phyloP scores from a whole-genome alignment of 1,140 invertebrate species.

The Thalassaphorura encarpata region DNA sequence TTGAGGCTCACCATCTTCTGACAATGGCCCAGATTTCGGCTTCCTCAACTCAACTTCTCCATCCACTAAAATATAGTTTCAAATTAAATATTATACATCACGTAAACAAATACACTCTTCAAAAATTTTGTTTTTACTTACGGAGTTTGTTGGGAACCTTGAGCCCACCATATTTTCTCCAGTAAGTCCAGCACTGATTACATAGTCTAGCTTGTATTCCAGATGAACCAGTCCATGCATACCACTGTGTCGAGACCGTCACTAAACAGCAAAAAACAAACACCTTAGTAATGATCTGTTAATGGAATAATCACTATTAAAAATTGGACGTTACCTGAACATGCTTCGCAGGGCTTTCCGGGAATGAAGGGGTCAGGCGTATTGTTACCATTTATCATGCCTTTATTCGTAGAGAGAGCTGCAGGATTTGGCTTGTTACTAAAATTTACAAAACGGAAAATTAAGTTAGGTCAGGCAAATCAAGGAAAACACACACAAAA shows the following conservation, averaged over 20 bases:
- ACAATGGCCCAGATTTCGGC: conserved; percentile 33
- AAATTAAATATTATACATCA: too few relatives aligned
- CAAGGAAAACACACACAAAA: conserved; percentile 2
- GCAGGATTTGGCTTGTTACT: conserved; percentile 72
- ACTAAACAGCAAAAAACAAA: conserved; percentile 43
- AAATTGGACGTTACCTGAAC: conserved; percentile 50
- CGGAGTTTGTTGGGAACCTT: conserved; percentile 52
- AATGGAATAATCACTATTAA: conserved; percentile 28
- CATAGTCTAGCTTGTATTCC: conserved; percentile 85
- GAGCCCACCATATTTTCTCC: conserved; percentile 97
- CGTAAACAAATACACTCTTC: too few relatives aligned
- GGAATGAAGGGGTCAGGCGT: conserved; percentile 46
- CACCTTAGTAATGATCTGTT: conserved; percentile 4
- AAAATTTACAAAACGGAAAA: conserved; percentile 9
- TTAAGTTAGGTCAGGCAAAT: conserved; percentile 3
- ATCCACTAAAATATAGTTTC: too few relatives aligned
- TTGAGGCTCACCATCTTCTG: conserved; percentile 23
- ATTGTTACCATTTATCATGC: conserved; percentile 59
- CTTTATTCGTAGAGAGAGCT: conserved; percentile 53
- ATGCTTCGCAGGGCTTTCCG: conserved; percentile 71
- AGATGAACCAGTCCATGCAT: conserved; percentile 76
- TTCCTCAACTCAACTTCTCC: conserved; percentile 34
- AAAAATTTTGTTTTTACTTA: conserved; percentile 32
- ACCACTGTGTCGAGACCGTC: conserved; percentile 80
- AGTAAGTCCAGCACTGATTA: conserved; percentile 88